Evolutionary conservation across 1,140 invertebrate genomes (phyloP), one percentile per base, ranked within the genome.

Genomic region (Cotesia glomerata): DNA sequence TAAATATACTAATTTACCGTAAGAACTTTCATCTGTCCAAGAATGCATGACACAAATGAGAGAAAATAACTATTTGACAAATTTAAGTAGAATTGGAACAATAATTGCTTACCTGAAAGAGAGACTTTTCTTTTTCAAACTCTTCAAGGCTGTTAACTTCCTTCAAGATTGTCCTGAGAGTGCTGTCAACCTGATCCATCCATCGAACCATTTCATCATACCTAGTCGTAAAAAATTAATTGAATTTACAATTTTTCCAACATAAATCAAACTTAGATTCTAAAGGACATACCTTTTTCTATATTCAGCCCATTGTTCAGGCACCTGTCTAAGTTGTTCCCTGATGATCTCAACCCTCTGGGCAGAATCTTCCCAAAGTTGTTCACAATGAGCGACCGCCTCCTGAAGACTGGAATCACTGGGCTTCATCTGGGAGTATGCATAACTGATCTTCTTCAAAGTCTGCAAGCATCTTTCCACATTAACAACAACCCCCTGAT

Each of bases 261-360:
- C 51, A 62, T 54, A n/a, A 71, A 58, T 34, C 26, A 66, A 68
- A 32, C 35, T 61, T 51, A 63, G 8, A 64, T 56, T 35, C 9
- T 35, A 11, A n/a, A 59, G 4, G n/a, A 77, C 84, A 87, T 82
- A 92, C 89, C 92, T 96, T 58, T 91, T 84, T 84, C 92, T 92
- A 78, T 98, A 98, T 7, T 91, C 90, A 69, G 93, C 92, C 96
- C 96, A 97, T 81, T 96, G 93, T 67, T 95, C 93, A 4, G 95
- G 95, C 74, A 97, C 93, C 83, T 95, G 92, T 77, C 95, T 92
- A 39, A 98, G 84, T 72, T 95, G 93, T 70, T 92, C 88, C 58
- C 91, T 89, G 70, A 97, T 89, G 71, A 89, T 87, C 76, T 95
- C 92, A 14, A 96, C 89, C 79, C 91, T 91, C 8, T 90, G 87